These are phyloP conservation scores for Operophtera brumata DNA, from an alignment of 2,888 invertebrate species.

Conservation along the genomic window DNA sequence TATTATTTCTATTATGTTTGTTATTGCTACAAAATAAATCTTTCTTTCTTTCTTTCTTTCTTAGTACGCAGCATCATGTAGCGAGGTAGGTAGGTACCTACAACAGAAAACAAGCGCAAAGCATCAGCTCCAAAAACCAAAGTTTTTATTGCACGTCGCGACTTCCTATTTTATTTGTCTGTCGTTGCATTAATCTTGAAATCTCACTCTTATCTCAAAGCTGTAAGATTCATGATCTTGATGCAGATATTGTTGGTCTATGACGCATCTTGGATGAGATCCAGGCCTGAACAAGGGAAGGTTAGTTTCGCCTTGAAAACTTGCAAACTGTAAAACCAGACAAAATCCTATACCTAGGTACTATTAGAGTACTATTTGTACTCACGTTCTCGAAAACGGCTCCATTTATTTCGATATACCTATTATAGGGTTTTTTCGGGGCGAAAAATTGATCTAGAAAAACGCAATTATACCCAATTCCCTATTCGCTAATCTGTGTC, in stretches of 20 bases:
- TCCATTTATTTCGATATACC: no score
- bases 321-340: constrained; percentile 20
- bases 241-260: constrained; percentile 11
- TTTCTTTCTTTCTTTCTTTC: no score
- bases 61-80: no score
- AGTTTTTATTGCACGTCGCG: constrained; percentile 51
- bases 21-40: background rate
- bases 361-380: no score
- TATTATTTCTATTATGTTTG: no score
- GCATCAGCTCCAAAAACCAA: constrained; percentile 24
- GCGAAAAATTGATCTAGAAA: no score
- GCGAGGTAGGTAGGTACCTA: no score
- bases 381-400: no score
- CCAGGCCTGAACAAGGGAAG: constrained; percentile 54
- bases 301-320: constrained; percentile 50
- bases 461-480: no score
- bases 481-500: no score
- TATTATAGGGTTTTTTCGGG: no score
- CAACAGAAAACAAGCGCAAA: background rate
- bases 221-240: constrained; percentile 3
- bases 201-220: constrained; percentile 21
- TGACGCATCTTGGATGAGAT: constrained; percentile 54
- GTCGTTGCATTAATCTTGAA: constrained; percentile 2
- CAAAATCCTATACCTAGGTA: no score
- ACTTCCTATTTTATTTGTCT: constrained; percentile 28